Conservation (phyloP, 2,888 invertebrate genomes). For the Microdon myrmicae region DNA sequence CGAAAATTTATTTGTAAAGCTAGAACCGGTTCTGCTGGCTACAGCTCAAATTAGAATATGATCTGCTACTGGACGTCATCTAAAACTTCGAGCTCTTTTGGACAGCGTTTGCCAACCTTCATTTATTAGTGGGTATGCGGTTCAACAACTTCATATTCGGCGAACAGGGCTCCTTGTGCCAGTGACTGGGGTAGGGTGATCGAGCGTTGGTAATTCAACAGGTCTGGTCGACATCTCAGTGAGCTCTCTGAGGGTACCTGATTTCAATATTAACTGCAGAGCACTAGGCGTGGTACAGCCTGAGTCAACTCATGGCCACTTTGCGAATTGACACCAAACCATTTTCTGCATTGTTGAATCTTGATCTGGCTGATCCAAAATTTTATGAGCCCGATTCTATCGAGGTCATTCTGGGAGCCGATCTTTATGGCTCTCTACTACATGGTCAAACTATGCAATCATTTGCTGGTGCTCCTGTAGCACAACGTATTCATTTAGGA, state of each 20-base stretch:
- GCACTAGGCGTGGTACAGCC: slow-evolving; percentile 22
- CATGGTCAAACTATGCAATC: no score
- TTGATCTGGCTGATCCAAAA: no score
- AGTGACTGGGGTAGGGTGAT: slow-evolving; percentile 21
- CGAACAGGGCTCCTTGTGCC: slow-evolving; percentile 9
- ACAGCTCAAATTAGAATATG: slow-evolving; percentile 16
- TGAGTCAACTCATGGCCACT: slow-evolving; percentile 16
- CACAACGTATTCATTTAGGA: no score
- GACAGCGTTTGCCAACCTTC: slow-evolving; percentile 29
- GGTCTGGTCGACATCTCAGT: slow-evolving; percentile 25
- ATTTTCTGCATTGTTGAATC: no score
- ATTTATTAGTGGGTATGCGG: slow-evolving; percentile 40
- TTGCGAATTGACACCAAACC: slow-evolving; percentile 7
- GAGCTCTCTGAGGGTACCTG: slow-evolving; percentile 22
- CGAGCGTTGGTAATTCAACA: slow-evolving; percentile 22
- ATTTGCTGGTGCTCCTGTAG: no score
- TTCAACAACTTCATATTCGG: slow-evolving; percentile 27
- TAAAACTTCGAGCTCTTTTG: slow-evolving; percentile 18
- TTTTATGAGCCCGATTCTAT: no score
- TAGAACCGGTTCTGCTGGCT: slow-evolving; percentile 20
- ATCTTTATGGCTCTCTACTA: no score
- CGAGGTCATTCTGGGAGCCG: no score
- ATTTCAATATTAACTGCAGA: slow-evolving; percentile 23
- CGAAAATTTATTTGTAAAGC: background rate
- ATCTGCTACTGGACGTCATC: slow-evolving; percentile 14